A percentile compares a stretch with the other conserved stretches of the same genome.
Evolutionary conservation across 2,797 vertebrate genomes (phyloP).

Genomic region (Brachymystax lenok): DNA sequence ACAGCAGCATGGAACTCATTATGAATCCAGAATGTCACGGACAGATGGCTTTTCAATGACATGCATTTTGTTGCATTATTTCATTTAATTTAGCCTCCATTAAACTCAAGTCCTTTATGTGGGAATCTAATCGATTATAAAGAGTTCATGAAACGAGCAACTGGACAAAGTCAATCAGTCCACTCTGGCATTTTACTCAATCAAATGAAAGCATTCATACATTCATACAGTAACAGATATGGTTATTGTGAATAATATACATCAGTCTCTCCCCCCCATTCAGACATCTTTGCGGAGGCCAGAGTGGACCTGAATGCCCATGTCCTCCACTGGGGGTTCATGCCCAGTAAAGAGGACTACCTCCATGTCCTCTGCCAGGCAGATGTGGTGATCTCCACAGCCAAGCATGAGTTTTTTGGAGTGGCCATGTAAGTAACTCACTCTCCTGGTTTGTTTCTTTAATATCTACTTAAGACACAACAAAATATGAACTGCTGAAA

Average conservation of each 20-base stretch:
- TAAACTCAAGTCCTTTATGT: constrained; percentile 86
- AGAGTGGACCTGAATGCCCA: constrained; percentile 76
- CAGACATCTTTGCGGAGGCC: constrained; percentile 88
- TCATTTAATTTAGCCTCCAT: constrained; percentile 92
- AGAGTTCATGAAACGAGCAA: constrained; percentile 1
- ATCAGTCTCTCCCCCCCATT: constrained; percentile 5
- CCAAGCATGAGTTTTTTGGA: constrained; percentile 97
- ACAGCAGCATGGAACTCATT: constrained; percentile 79
- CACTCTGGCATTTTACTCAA: constrained; percentile 19
- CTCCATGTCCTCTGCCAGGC: constrained; percentile 84
- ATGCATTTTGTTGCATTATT: constrained; percentile 90
- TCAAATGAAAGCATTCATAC: constrained; percentile 1
- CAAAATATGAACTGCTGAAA: too few relatives aligned
- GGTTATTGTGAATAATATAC: constrained; percentile 11
- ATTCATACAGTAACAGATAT: neutral
- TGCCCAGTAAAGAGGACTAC: constrained; percentile 87
- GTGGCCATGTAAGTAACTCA: constrained; percentile 91
- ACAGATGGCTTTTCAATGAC: constrained; percentile 88
- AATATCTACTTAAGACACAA: neutral
- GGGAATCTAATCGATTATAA: constrained; percentile 21
- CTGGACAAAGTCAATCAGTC: constrained; percentile 7
- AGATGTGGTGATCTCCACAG: constrained; percentile 94
- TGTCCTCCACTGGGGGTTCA: constrained; percentile 90
- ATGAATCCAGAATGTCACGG: constrained; percentile 90
- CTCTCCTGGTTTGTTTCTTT: constrained; percentile 37